These are phyloP conservation scores for Pseudobourletiella spinata DNA, from an alignment of 1,140 invertebrate species.

Conservation along the genomic window DNA sequence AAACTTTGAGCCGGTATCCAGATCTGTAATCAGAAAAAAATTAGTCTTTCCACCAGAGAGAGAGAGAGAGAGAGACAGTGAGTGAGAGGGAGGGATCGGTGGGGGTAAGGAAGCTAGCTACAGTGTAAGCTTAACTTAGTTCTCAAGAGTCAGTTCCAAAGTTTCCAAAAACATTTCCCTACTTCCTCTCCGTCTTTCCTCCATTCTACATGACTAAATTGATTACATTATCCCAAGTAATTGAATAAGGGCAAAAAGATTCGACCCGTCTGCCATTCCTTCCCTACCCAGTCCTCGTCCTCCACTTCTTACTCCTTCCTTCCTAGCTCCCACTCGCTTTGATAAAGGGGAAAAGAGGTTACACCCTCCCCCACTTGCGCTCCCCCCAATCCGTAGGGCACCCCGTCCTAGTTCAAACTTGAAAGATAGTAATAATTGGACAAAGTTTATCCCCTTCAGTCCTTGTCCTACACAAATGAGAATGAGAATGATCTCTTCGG, in stretches of 20 bases:
- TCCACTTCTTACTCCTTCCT: not conserved
- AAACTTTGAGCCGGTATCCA: not conserved
- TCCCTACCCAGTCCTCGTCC: too few relatives aligned
- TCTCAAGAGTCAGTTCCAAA: not conserved
- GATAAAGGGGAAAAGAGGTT: not conserved
- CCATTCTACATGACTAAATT: conserved; percentile 3
- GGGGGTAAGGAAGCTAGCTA: not conserved
- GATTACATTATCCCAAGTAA: not conserved
- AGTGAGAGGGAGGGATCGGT: conserved; percentile 2
- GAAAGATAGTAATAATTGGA: not conserved
- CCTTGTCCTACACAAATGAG: too few relatives aligned
- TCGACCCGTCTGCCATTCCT: too few relatives aligned
- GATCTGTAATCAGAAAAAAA: not conserved
- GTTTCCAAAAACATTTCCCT: not conserved
- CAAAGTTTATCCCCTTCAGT: too few relatives aligned
- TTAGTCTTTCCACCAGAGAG: not conserved
- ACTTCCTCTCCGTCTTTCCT: not conserved
- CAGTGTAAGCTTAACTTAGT: not conserved
- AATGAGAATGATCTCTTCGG: too few relatives aligned
- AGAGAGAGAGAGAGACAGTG: conserved; percentile 4
- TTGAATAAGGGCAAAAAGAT: not conserved
- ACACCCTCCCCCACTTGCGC: too few relatives aligned
- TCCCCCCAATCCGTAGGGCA: too few relatives aligned
- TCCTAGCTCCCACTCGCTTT: not conserved
- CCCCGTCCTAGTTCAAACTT: too few relatives aligned